Base-by-base conservation (phyloP, 2,888 invertebrate genomes). In the Eumacrocentrus americanus region DNA sequence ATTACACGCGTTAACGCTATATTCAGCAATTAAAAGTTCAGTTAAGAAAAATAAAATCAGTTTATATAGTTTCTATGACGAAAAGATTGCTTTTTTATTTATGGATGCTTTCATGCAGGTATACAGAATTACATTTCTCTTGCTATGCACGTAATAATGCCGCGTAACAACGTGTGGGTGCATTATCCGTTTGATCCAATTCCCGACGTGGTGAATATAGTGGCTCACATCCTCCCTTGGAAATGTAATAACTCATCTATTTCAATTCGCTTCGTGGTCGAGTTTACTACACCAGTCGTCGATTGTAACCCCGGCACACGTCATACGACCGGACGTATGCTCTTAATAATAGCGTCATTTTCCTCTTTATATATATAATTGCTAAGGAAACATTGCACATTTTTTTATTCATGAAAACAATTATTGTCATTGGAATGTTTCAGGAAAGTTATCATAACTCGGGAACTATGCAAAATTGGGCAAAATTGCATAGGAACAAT, bases 191-290 rank as follows among this genome's bases (percentile, higher is more conserved):
- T 60, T 60, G 55, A 60, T 60, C 55, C 55, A 55, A 55, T 60
- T 60, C 60, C 50, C 51, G 50, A 25, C 51, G 55, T 44, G 35
- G 48, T 50, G 53, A 55, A 55, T 50, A 50, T 60, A 59, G 53
- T 59, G 35, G 60, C 48, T 60, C 54, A 60, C 54, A 55, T 60
- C 60, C 60, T 60, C 60, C 22, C 60, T 48, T 50, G 54, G 48
- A 63, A 64, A 65, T 55, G 63, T 65, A 61, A 65, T 65, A 61
- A 61, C 65, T 65, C 67, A 67, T 67, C 66, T 66, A 66, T 67
- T 64, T 64, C 67, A 66, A 67, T 67, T 66, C 64, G 40, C 61
- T 60, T 64, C 60, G 58, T 53, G 48, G 22, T 55, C 38, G 22
- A 37, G n/a, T 38, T 52, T 38, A 18, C 11, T 46, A 14, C 23